Base-by-base conservation (phyloP, 2,888 invertebrate genomes). In the Polyommatus iphigenia region DNA sequence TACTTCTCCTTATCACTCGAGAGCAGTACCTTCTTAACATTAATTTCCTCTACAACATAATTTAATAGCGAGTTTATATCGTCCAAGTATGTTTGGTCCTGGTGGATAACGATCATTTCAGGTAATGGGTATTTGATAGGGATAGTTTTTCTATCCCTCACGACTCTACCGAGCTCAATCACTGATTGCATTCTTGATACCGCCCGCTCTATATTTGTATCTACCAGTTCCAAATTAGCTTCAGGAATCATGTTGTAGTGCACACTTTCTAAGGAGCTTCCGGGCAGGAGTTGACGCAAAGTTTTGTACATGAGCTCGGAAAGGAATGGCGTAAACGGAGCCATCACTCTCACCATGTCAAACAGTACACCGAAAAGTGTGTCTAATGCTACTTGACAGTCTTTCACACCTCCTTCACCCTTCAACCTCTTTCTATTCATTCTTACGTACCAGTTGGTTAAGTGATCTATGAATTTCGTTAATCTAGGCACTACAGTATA, bases 391-490 rank as follows among this genome's bases (percentile, higher is more conserved):
- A 96, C 95, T 80, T 96, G 95, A 85, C 98, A 98, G 86, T 99
- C 99, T 50, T 95, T 95, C 3, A 95, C 87, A 0, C 98, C 98
- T 81, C 95, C 95, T 86, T 99, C 99, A 67, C 99, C 99, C 94
- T 99, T 99, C 80, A 99, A 95, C 77, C 99, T 95, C 84, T 96
- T 97, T 78, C 99, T 96, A 90, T 99, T 99, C 96, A 99, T 97
- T 81, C 99, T 95, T 50, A 99, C 99, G 89, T 99, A 99, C 99
- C 99, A 99, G 90, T 99, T 99, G 46, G 99, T 99, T 4, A 99
- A 95, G 87, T 99, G 98, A 87, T 99, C 99, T 82, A 99, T 98
- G 90, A 98, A 99, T 88, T 99, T 98, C 0, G 99, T 97, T 71
- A 99, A 93, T 78, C 97, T 95, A 0, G 99, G 99, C 13, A 99